phyloP scores from a whole-genome alignment of 2,888 invertebrate species.

The Uloborus plumipes region DNA sequence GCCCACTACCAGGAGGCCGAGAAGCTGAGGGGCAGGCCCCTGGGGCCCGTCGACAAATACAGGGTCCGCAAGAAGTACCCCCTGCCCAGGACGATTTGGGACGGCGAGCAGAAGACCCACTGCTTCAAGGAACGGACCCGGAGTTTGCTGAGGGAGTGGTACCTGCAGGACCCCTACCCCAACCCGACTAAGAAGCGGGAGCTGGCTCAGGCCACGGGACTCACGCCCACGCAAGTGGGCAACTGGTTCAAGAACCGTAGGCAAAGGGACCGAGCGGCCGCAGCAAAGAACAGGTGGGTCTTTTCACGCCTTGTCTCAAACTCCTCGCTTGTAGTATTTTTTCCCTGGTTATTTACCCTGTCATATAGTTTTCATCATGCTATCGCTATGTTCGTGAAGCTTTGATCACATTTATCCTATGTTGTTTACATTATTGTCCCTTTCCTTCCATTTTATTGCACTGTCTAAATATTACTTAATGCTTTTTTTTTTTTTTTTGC shows the following conservation, averaged over 20 bases:
- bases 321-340: too few relatives aligned
- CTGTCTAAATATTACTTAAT: background rate
- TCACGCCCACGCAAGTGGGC: slow-evolving; percentile 93
- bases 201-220: slow-evolving; percentile 88
- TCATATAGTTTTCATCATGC: too few relatives aligned
- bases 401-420: too few relatives aligned
- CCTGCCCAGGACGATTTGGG: slow-evolving; percentile 92
- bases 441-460: background rate
- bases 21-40: slow-evolving; percentile 87
- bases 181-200: slow-evolving; percentile 94
- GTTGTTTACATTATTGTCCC: background rate
- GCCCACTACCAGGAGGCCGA: slow-evolving; percentile 96
- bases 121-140: slow-evolving; percentile 96
- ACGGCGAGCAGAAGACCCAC: slow-evolving; percentile 95
- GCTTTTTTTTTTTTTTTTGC: background rate
- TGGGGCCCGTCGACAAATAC: slow-evolving; percentile 95
- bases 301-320: background rate
- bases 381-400: too few relatives aligned
- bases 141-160: slow-evolving; percentile 96
- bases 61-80: slow-evolving; percentile 94
- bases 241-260: slow-evolving; percentile 94
- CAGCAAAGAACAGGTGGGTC: slow-evolving; percentile 92
- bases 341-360: too few relatives aligned
- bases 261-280: slow-evolving; percentile 89
- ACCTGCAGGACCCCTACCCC: slow-evolving; percentile 95